These are phyloP conservation scores for Nudaria mundana DNA, from an alignment of 2,888 invertebrate species.

Conservation along the genomic window DNA sequence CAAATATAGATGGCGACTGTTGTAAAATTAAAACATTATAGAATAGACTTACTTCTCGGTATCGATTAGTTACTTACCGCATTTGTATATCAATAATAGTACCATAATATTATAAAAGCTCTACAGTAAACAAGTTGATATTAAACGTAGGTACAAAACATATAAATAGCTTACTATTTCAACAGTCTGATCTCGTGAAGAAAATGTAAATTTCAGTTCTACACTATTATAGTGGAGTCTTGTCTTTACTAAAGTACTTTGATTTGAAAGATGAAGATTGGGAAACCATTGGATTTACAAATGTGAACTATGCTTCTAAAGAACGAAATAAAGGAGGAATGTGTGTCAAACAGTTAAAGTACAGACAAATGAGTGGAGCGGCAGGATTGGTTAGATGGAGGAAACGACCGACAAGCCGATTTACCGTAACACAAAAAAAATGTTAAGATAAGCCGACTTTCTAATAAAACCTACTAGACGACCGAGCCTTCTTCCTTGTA, in stretches of 20 bases:
- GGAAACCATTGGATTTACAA: not conserved
- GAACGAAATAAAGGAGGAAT: not conserved
- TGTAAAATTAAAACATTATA: not conserved
- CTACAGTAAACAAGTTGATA: too few relatives aligned
- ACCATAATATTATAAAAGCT: too few relatives aligned
- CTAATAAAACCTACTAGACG: slow-evolving; percentile 71
- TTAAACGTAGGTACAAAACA: too few relatives aligned
- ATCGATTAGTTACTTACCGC: too few relatives aligned
- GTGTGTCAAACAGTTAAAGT: slow-evolving; percentile 3
- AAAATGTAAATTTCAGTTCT: too few relatives aligned
- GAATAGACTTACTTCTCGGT: too few relatives aligned
- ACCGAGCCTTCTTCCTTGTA: slow-evolving; percentile 69
- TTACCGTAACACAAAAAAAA: slow-evolving; percentile 78
- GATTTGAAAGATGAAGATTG: too few relatives aligned
- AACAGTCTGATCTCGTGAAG: too few relatives aligned
- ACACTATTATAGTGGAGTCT: too few relatives aligned
- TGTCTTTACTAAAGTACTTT: too few relatives aligned
- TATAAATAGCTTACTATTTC: too few relatives aligned
- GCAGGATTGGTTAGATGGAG: slow-evolving; percentile 26
- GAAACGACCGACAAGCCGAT: slow-evolving; percentile 51
- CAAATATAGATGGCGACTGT: slow-evolving; percentile 20
- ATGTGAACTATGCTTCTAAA: not conserved
- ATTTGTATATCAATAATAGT: too few relatives aligned
- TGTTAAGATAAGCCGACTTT: slow-evolving; percentile 76
- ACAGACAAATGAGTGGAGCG: slow-evolving; percentile 5